Conservation (phyloP, 2,888 invertebrate genomes). For the Agrotis ipsilon region DNA sequence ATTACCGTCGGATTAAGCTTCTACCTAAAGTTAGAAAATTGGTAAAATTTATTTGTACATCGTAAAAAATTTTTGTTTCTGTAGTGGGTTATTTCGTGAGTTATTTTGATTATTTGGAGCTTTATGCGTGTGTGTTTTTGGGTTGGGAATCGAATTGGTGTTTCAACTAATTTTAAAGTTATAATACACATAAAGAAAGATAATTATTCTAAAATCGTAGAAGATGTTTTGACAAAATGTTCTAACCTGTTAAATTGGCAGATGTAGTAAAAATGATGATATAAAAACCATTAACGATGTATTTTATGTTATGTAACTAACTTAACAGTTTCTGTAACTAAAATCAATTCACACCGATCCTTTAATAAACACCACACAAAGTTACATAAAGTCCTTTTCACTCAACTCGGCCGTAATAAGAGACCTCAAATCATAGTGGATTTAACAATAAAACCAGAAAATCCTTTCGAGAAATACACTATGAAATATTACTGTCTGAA, state of each 20-base stretch:
- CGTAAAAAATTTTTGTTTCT: constrained; percentile 14
- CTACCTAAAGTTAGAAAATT: constrained; percentile 3
- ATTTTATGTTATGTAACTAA: no score
- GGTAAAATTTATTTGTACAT: constrained; percentile 7
- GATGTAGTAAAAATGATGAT: no score
- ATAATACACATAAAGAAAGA: background rate
- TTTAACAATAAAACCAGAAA: constrained; percentile 31
- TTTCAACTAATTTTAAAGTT: background rate
- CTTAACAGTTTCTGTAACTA: no score
- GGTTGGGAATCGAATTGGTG: background rate
- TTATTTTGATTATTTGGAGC: constrained; percentile 20
- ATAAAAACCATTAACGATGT: no score
- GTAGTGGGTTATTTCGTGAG: constrained; percentile 2
- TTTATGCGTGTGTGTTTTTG: constrained; percentile 8
- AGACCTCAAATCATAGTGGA: constrained; percentile 24
- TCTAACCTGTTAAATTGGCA: no score
- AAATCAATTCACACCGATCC: no score
- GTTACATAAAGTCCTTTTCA: background rate
- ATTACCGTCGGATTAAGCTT: background rate
- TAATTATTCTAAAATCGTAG: no score
- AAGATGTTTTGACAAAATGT: no score
- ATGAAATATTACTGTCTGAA: constrained; percentile 23
- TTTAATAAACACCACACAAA: background rate
- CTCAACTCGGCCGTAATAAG: constrained; percentile 2
- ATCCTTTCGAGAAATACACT: constrained; percentile 30